Conservation (phyloP, 1,140 invertebrate genomes). For the Drosophila sp. region DNA sequence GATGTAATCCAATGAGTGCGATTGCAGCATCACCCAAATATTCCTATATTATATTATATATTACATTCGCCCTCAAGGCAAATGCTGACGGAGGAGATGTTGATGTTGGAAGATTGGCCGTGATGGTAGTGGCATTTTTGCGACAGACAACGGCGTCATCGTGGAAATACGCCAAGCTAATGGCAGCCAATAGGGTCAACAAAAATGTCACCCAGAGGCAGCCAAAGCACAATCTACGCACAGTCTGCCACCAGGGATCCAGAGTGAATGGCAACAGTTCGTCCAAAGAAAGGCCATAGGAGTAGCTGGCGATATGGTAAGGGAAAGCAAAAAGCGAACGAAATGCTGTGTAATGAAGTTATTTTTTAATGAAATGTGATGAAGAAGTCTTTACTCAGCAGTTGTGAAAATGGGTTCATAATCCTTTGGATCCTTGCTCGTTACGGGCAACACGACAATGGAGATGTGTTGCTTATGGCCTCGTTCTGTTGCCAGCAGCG, state of each 20-base stretch:
- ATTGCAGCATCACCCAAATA: slow-evolving; percentile 52
- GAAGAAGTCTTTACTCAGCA: slow-evolving; percentile 76
- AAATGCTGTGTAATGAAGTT: slow-evolving; percentile 56
- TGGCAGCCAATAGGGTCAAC: slow-evolving; percentile 64
- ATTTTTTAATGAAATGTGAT: slow-evolving; percentile 78
- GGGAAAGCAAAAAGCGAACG: neutral
- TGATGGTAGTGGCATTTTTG: slow-evolving; percentile 34
- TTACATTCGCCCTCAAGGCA: slow-evolving; percentile 41
- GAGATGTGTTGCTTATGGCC: slow-evolving; percentile 52
- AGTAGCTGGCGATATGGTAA: slow-evolving; percentile 43
- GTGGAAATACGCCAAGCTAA: slow-evolving; percentile 54
- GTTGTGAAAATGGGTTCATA: slow-evolving; percentile 74
- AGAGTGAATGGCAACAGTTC: slow-evolving; percentile 65
- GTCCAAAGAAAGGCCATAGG: slow-evolving; percentile 62
- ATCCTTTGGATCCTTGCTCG: slow-evolving; percentile 65
- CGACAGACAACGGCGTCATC: slow-evolving; percentile 23
- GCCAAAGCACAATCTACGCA: slow-evolving; percentile 58
- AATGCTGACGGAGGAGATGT: slow-evolving; percentile 29
- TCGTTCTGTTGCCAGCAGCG: slow-evolving; percentile 59
- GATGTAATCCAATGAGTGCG: slow-evolving; percentile 52
- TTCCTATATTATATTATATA: neutral
- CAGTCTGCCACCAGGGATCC: slow-evolving; percentile 77
- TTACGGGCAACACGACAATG: slow-evolving; percentile 53
- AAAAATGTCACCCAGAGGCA: slow-evolving; percentile 61
- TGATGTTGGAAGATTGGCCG: slow-evolving; percentile 8